Evolutionary conservation across 2,888 invertebrate species (phyloP), one percentile per base, ranked within the genome.

Genomic region (Euzophera pinguis): DNA sequence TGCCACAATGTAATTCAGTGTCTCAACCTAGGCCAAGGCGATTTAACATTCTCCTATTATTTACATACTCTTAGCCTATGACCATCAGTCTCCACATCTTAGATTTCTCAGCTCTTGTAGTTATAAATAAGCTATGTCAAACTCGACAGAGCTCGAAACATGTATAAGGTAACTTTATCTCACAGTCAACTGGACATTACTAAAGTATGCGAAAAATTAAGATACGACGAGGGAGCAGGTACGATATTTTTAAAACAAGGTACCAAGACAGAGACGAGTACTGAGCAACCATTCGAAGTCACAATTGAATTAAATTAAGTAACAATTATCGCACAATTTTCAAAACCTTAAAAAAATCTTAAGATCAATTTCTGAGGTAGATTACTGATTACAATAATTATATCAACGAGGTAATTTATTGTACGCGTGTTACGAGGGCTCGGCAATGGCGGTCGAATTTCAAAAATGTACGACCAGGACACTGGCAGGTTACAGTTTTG

Each of bases 291-390:
- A 76, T 81, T 78, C 81, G 67, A 68, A 83, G 83, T 84, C 84
- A 83, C 86, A 81, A 81, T 73, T 76, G 77, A 81, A 70, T 39
- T 81, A 81, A 82, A 81, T 88, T 89, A 89, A 89, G 89, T 89
- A 87, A 88, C 88, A 86, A 84, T 83, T 78, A 85, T 87, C 86
- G 85, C 81, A 84, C 83, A 80, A 81, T 78, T 83, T 76, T 5
- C 62, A 74, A 83, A 84, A 80, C 79, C 79, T 85, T 84, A 84
- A 80, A 81, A 50, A 80, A 85, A 80, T 81, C 87, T 86, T 89
- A 89, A 89, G 87, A 89, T 90, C 88, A 88, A 87, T 75, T 82
- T 83, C 71, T 88, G 89, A 90, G 89, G 89, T 90, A 90, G 89
- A 86, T 74, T 79, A 78, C 72, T 77, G 82, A 71, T 85, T 84